A percentile compares a stretch with the other conserved stretches of the same genome.
Evolutionary conservation across 2,113 vertebrate species (phyloP).

Genomic region (Macheiramphus alcinus): DNA sequence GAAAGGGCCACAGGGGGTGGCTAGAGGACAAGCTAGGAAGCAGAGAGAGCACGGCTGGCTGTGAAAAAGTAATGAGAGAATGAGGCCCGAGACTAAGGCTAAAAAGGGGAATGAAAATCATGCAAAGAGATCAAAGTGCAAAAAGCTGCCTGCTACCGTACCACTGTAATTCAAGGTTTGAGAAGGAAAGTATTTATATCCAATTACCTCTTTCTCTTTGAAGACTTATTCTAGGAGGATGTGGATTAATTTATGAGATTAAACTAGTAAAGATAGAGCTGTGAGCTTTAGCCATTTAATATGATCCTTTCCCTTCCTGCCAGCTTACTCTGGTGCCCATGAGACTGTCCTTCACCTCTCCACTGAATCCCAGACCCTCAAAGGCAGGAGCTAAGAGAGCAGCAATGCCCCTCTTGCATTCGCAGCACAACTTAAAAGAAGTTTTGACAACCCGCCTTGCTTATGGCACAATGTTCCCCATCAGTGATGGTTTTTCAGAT

Average conservation of each 20-base stretch:
- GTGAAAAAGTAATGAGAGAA: background rate
- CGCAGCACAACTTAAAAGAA: background rate
- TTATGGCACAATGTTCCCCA: background rate
- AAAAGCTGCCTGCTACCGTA: background rate
- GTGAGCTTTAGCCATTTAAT: conserved; percentile 35
- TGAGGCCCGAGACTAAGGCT: background rate
- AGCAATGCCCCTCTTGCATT: background rate
- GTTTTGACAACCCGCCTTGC: background rate
- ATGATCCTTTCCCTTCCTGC: conserved; percentile 8
- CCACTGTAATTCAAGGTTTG: background rate
- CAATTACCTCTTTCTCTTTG: conserved; percentile 42
- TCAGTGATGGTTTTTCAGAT: background rate
- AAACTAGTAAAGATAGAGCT: conserved; percentile 48
- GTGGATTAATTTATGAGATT: conserved; percentile 61
- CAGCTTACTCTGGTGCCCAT: background rate
- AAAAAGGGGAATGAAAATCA: conserved; percentile 1
- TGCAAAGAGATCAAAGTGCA: background rate
- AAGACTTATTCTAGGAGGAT: conserved; percentile 34
- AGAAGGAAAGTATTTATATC: conserved; percentile 31
- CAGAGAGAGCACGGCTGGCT: background rate
- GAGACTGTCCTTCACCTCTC: background rate
- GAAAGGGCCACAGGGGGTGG: background rate
- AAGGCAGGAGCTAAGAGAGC: background rate
- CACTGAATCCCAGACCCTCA: background rate
- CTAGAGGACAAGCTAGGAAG: background rate